phyloP scores from a whole-genome alignment of 1,140 invertebrate genomes.

The Trachelipus rathkii region DNA sequence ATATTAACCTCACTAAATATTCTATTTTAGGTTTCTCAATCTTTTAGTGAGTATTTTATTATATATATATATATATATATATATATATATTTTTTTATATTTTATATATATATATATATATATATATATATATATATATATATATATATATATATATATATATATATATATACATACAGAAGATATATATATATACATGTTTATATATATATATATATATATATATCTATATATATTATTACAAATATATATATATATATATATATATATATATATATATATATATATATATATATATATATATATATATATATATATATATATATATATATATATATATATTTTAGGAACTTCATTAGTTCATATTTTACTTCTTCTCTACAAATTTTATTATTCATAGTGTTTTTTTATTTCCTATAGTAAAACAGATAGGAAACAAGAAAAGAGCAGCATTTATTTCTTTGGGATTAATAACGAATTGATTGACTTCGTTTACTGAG shows the following conservation, averaged over 20 bases:
- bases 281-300: constrained; percentile 13
- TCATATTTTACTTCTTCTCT: no score
- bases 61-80: not conserved
- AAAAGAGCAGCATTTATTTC: no score
- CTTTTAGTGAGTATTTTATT: no score
- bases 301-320: constrained; percentile 13
- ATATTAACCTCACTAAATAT: no score
- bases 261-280: constrained; percentile 15
- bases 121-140: not conserved
- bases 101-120: not conserved
- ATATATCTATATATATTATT: constrained; percentile 6
- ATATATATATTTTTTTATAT: not conserved
- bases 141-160: not conserved
- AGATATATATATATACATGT: not conserved
- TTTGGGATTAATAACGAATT: no score
- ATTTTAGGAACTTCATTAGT: no score
- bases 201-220: not conserved
- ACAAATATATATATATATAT: constrained; percentile 12
- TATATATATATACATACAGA: not conserved
- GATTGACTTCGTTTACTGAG: no score
- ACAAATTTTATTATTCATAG: no score
- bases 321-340: constrained; percentile 11
- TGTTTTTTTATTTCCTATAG: no score
- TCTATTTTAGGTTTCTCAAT: no score
- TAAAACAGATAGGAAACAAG: no score